Conservation (phyloP, 1,140 invertebrate genomes). For the Oryzaephilus surinamensis region DNA sequence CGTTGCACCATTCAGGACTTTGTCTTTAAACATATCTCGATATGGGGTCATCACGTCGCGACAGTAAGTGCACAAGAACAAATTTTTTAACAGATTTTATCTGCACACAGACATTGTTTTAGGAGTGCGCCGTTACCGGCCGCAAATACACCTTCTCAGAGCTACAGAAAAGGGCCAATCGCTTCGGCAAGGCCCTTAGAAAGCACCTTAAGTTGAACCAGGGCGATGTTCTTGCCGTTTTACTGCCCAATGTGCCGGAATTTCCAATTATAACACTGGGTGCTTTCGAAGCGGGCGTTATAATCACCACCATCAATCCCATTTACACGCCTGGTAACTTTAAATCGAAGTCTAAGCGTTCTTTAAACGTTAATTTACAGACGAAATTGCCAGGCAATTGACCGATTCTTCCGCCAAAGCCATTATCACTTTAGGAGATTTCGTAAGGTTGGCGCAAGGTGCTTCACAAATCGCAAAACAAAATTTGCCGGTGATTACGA, state of each 20-base stretch:
- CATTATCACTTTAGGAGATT: constrained; percentile 51
- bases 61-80: too few species aligned
- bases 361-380: constrained; percentile 40
- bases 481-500: constrained; percentile 45
- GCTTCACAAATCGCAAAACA: constrained; percentile 37
- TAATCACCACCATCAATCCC: constrained; percentile 70
- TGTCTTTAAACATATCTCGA: too few species aligned
- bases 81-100: too few species aligned
- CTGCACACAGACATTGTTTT: too few species aligned
- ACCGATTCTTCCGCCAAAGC: constrained; percentile 51
- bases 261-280: constrained; percentile 57
- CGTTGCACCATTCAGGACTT: too few species aligned
- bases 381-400: constrained; percentile 65
- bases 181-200: constrained; percentile 55
- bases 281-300: constrained; percentile 53
- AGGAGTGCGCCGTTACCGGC: constrained; percentile 62
- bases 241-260: constrained; percentile 70
- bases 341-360: not conserved
- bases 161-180: constrained; percentile 48
- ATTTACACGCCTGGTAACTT: constrained; percentile 62
- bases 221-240: constrained; percentile 59
- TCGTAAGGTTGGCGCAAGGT: constrained; percentile 37
- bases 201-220: constrained; percentile 53
- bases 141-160: constrained; percentile 59
- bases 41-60: too few species aligned